These are phyloP conservation scores for Champsocephalus esox DNA, from an alignment of 2,797 vertebrate genomes.

Conservation along the genomic window DNA sequence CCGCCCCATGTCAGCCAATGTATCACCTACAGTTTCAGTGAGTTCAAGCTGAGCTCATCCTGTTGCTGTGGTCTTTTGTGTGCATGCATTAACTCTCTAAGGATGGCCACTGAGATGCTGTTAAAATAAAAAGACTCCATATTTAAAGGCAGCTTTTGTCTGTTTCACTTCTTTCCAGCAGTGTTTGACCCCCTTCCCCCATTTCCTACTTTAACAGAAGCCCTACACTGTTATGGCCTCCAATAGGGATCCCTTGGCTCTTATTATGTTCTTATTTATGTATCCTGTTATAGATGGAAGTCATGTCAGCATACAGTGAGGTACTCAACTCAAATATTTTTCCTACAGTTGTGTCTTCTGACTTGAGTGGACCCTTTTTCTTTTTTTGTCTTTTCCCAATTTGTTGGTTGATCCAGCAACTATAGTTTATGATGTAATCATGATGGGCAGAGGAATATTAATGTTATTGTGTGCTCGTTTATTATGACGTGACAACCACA, in stretches of 20 bases:
- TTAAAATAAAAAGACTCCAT: constrained; percentile 15
- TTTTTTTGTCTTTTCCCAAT: constrained; percentile 4
- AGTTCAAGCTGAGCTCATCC: constrained; percentile 60
- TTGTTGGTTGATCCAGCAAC: constrained; percentile 10
- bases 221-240: constrained; percentile 67
- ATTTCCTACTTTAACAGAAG: constrained; percentile 67
- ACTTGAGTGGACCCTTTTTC: constrained; percentile 34
- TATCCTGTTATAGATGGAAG: constrained; percentile 83
- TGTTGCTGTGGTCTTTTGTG: constrained; percentile 55
- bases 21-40: constrained; percentile 47
- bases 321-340: constrained; percentile 67
- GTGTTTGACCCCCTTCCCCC: constrained; percentile 57
- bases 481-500: background rate
- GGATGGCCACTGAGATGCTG: constrained; percentile 57
- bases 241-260: constrained; percentile 71
- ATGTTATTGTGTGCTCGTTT: background rate
- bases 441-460: constrained; percentile 1
- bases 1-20: constrained; percentile 40
- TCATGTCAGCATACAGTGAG: constrained; percentile 70
- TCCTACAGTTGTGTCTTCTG: constrained; percentile 46
- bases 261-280: constrained; percentile 82
- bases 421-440: constrained; percentile 20
- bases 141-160: constrained; percentile 48
- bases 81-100: constrained; percentile 64
- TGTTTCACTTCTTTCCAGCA: constrained; percentile 25